A percentile compares a stretch with the other conserved stretches of the same genome.
Evolutionary conservation across 2,888 invertebrate species (phyloP).

Genomic region (Bugulina stolonifera): DNA sequence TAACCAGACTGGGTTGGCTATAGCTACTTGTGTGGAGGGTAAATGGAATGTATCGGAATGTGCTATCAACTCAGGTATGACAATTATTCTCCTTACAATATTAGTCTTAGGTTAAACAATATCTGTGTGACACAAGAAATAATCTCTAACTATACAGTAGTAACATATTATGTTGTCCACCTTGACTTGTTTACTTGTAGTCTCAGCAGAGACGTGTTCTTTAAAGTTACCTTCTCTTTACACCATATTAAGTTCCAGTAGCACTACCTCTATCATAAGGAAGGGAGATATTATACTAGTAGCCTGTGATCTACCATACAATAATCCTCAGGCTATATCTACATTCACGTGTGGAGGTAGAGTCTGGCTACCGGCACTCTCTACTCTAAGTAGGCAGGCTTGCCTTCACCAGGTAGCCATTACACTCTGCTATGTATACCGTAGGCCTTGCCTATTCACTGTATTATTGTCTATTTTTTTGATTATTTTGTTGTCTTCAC

Average conservation of each 20-base stretch:
- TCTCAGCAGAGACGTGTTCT: no score
- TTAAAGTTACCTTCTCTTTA: background rate
- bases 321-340: background rate
- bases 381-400: background rate
- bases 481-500: no score
- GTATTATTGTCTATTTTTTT: no score
- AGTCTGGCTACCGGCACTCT: background rate
- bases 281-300: background rate
- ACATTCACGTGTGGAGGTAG: background rate
- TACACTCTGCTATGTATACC: no score
- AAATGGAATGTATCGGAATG: background rate
- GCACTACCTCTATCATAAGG: background rate
- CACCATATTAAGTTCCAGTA: background rate
- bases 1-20: background rate
- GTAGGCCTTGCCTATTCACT: no score
- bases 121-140: background rate
- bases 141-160: no score
- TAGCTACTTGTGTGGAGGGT: background rate
- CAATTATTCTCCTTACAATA: background rate
- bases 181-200: background rate
- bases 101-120: background rate
- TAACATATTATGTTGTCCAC: no score
- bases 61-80: background rate
- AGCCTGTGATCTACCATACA: background rate
- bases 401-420: background rate